These are phyloP conservation scores for Bos javanicus DNA, from an alignment of 2,113 vertebrate species.

Conservation along the genomic window DNA sequence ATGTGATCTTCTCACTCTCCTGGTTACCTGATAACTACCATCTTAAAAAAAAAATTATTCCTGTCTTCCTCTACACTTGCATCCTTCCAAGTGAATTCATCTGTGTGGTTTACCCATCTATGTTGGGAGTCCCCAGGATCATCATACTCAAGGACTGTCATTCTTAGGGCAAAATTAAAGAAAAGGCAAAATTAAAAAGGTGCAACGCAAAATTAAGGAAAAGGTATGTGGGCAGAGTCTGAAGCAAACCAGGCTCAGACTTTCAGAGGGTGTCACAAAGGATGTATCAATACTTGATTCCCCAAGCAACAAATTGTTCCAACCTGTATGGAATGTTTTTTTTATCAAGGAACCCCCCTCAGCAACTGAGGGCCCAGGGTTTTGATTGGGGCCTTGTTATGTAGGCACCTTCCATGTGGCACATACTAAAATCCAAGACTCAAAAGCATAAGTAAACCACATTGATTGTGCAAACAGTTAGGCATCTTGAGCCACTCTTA, in stretches of 20 bases:
- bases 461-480: not conserved
- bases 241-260: not conserved
- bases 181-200: not conserved
- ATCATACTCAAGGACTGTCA: not conserved
- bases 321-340: not conserved
- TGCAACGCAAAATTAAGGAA: not conserved
- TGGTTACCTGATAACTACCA: not conserved
- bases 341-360: not conserved
- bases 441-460: conserved; percentile 8
- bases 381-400: not conserved
- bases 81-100: not conserved
- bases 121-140: not conserved
- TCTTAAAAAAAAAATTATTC: not conserved
- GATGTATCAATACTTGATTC: not conserved
- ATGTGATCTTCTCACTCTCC: not conserved
- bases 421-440: not conserved
- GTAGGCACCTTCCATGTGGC: not conserved
- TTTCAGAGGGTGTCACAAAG: not conserved
- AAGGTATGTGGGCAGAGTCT: not conserved
- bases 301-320: not conserved
- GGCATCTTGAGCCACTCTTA: not conserved
- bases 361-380: not conserved
- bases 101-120: not conserved
- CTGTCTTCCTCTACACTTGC: not conserved
- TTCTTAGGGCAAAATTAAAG: not conserved